Conservation (phyloP, 2,113 vertebrate genomes). For the Ondatra zibethicus region DNA sequence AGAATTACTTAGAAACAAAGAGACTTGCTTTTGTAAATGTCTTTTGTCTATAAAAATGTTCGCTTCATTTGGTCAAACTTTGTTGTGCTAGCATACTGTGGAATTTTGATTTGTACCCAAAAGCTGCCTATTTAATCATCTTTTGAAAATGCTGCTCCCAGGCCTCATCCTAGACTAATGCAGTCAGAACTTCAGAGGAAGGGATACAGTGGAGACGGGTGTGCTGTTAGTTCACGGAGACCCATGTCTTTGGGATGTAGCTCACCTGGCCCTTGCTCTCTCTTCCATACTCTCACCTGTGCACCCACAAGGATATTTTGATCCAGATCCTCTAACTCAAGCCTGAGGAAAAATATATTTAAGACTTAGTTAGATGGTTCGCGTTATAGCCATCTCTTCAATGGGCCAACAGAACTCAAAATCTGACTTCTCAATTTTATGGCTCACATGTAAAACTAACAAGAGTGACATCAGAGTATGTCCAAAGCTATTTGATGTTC, state of each 20-base stretch:
- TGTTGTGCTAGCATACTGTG: background rate
- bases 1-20: background rate
- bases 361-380: constrained; percentile 84
- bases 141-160: constrained; percentile 5
- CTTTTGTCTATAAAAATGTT: background rate
- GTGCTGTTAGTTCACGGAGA: background rate
- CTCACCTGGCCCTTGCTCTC: background rate
- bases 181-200: background rate
- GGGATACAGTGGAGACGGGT: background rate
- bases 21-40: constrained; percentile 22
- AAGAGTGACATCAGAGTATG: constrained; percentile 15
- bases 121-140: background rate
- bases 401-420: background rate
- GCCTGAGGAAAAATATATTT: constrained; percentile 81
- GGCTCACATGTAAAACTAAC: constrained; percentile 5
- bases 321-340: constrained; percentile 81
- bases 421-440: background rate
- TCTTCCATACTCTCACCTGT: constrained; percentile 84
- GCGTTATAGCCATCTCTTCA: constrained; percentile 68
- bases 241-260: background rate
- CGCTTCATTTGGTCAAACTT: background rate
- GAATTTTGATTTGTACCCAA: background rate
- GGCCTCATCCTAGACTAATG: background rate
- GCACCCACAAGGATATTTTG: constrained; percentile 80
- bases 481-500: background rate